Base-by-base conservation (phyloP, 2,113 vertebrate species). In the Lethenteron camtschaticum region DNA sequence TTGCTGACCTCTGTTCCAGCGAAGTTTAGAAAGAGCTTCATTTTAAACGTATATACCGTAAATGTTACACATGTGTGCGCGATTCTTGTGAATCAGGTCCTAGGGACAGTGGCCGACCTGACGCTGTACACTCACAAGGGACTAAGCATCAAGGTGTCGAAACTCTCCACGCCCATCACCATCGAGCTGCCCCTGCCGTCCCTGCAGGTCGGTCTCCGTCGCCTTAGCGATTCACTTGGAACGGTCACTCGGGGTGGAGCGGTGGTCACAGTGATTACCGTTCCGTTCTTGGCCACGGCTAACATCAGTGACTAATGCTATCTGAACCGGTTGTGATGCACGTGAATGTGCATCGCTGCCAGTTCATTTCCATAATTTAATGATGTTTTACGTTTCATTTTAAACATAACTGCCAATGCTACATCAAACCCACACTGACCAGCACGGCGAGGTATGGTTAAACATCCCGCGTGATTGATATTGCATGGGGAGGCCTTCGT, bases 51-150 rank as follows among this genome's bases (percentile, higher is more conserved):
- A 24, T 24, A 24, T 24, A 24, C 24, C 24, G 24, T 24, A 24
- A 24, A 4, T 24, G 24, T 24, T 24, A 24, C 24, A 24, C 24
- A 24, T 24, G 24, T 24, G 24, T 24, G 24, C 24, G 24, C 24
- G 41, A 41, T 41, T 41, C 41, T 41, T 41, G 41, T 41, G 41
- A 41, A 41, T 41, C 70, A 88, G 86, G 18, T 78, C 5, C 76
- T 70, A 10, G 74, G 74, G 12, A 74, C 75, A 1, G 74, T 84
- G 14, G 77, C 79, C 69, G 75, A 77, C n/a, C 70, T 86, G 59
- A 76, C 70, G 68, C 72, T 87, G 41, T 82, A 79, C 72, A 73
- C 73, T 76, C 87, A 85, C 78, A 78, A 73, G 7, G 77, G 75
- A 68, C 81, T 75, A 68, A 82, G 79, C 71, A 75, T 86, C 69